Base-by-base conservation (phyloP, 2,888 invertebrate species). In the Allacma fusca region DNA sequence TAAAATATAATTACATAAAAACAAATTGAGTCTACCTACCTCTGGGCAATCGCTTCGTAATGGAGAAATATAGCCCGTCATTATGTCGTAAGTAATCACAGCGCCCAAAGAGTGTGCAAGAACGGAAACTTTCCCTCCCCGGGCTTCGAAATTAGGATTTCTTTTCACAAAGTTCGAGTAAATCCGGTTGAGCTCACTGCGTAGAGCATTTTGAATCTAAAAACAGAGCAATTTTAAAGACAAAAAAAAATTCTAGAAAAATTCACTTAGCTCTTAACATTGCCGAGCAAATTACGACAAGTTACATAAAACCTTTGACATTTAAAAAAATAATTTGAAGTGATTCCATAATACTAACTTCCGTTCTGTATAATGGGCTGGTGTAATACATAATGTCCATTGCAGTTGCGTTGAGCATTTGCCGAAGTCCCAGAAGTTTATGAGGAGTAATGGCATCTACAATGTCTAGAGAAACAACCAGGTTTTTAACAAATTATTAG, bases 301-400 rank as follows among this genome's bases (percentile, higher is more conserved):
- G 9, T 19, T 50, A n/a, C n/a, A 50, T 19, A 50, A 50, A 50
- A 50, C 50, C n/a, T n/a, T n/a, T n/a, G n/a, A n/a, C n/a, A n/a
- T n/a, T n/a, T n/a, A n/a, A n/a, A n/a, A n/a, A n/a, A n/a, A n/a
- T n/a, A n/a, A n/a, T n/a, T n/a, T n/a, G n/a, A n/a, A 50, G 16
- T 19, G 16, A 50, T 16, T 50, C 50, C n/a, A 50, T 40, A 40
- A 40, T 13, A 40, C 80, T 80, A 80, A 91, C 91, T 88, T 92
- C 91, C 65, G 89, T 89, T 80, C 91, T 88, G 85, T 91, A 92
- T 1, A 91, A 86, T 19, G 92, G 92, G 86, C 91, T 91, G 67
- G 91, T 91, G 85, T 92, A 92, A 84, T 92, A 92, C 86, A 92
- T 89, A 81, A 92, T 91, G 85, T 92, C 92, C 91, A 92, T 91